A percentile compares a stretch with the other conserved stretches of the same genome.
Evolutionary conservation across 2,888 invertebrate species (phyloP).

Genomic region (Plemyria rubiginata): DNA sequence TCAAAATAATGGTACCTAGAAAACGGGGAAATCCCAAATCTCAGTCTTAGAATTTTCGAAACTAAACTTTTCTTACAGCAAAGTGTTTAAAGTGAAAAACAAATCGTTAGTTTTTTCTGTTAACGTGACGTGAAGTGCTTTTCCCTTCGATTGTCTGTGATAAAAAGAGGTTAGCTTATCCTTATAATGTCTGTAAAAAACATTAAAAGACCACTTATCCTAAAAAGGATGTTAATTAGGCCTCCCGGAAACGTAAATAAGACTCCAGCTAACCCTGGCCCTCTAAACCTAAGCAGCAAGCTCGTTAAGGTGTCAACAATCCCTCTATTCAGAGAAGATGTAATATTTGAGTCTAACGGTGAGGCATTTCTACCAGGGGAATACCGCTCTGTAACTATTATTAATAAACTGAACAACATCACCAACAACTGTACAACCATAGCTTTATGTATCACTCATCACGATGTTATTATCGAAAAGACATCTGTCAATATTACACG

Average conservation of each 20-base stretch:
- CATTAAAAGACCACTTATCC: constrained; percentile 13
- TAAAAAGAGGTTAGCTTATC: neutral
- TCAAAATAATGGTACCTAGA: constrained; percentile 3
- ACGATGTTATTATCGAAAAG: constrained; percentile 46
- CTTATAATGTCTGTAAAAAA: constrained; percentile 4
- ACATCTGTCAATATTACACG: constrained; percentile 61
- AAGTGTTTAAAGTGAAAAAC: neutral
- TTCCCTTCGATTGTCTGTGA: neutral
- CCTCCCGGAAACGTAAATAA: neutral
- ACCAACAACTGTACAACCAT: constrained; percentile 57
- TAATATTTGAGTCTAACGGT: constrained; percentile 53
- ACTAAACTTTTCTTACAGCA: neutral
- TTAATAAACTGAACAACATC: constrained; percentile 51
- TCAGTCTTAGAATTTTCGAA: constrained; percentile 1
- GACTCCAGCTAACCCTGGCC: neutral
- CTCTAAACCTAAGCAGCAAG: neutral
- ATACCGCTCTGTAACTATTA: constrained; percentile 53
- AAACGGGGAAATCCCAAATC: constrained; percentile 31
- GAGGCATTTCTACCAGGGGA: constrained; percentile 61
- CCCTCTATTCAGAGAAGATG: constrained; percentile 50
- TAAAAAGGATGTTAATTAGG: constrained; percentile 16
- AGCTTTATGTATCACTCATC: constrained; percentile 50
- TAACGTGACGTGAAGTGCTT: constrained; percentile 3
- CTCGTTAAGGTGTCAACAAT: constrained; percentile 8
- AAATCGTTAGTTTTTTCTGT: neutral